phyloP scores from a whole-genome alignment of 2,888 invertebrate genomes.

The Masnerella sp. region DNA sequence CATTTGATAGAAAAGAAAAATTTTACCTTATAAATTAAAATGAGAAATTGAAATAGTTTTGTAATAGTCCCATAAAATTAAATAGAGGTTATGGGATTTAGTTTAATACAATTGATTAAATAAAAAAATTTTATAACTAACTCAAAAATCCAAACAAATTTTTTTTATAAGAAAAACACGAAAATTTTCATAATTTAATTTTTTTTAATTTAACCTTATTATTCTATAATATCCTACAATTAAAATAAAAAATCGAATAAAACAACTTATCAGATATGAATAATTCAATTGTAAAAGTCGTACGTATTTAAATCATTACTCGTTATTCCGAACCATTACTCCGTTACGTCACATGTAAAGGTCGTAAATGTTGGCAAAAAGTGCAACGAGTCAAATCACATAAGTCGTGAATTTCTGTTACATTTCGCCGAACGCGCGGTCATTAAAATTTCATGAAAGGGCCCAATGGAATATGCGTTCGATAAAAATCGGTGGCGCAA shows the following conservation, averaged over 20 bases:
- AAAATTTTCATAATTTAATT: too few species aligned
- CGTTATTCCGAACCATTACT: conserved; percentile 11
- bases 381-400: conserved; percentile 2
- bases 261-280: conserved; percentile 4
- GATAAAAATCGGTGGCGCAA: conserved; percentile 31
- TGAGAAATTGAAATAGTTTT: too few species aligned
- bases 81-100: too few species aligned
- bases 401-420: conserved; percentile 15
- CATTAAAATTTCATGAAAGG: conserved; percentile 33
- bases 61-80: too few species aligned
- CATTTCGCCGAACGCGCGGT: conserved; percentile 7
- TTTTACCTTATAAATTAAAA: too few species aligned
- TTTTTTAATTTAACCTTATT: too few species aligned
- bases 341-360: background rate
- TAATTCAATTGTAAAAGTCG: conserved; percentile 7
- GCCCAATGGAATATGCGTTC: conserved; percentile 23
- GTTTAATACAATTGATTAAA: too few species aligned
- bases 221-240: too few species aligned
- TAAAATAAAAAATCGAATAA: background rate
- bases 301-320: conserved; percentile 25
- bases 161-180: too few species aligned
- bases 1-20: too few species aligned
- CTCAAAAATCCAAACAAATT: too few species aligned
- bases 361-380: conserved; percentile 16
- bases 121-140: too few species aligned